These are phyloP conservation scores for Amblyraja radiata DNA, from an alignment of 2,797 vertebrate genomes.

Conservation along the genomic window DNA sequence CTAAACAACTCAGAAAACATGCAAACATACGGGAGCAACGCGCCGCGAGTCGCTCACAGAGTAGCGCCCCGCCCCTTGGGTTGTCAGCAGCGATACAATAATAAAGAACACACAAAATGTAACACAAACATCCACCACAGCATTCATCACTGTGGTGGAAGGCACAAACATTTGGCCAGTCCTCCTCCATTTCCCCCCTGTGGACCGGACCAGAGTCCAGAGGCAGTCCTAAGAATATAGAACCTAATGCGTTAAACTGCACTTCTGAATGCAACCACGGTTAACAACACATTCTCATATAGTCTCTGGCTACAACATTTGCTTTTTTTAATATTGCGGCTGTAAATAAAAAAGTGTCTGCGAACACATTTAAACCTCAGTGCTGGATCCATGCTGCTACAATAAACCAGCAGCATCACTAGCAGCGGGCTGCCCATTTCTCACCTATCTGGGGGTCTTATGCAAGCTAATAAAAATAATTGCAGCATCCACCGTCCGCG, in stretches of 20 bases:
- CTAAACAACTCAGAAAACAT: too few relatives aligned
- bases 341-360: not conserved
- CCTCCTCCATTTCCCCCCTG: too few relatives aligned
- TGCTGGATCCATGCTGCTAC: not conserved
- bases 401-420: not conserved
- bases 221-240: too few relatives aligned
- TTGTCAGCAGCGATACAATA: too few relatives aligned
- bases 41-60: too few relatives aligned
- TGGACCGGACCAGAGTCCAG: too few relatives aligned
- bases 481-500: not conserved
- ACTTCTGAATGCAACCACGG: not conserved
- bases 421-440: not conserved
- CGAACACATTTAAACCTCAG: not conserved
- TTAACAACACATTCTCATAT: not conserved
- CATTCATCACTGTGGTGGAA: too few relatives aligned
- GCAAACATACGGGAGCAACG: too few relatives aligned
- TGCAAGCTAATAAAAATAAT: not conserved
- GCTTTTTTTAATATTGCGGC: not conserved
- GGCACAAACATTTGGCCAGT: too few relatives aligned
- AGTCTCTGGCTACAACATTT: not conserved
- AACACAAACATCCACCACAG: too few relatives aligned
- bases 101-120: too few relatives aligned
- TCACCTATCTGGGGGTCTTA: not conserved
- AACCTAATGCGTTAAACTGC: not conserved
- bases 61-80: too few relatives aligned